Evolutionary conservation across 2,888 invertebrate genomes (phyloP).

Genomic region (Phymatocera aterrima): DNA sequence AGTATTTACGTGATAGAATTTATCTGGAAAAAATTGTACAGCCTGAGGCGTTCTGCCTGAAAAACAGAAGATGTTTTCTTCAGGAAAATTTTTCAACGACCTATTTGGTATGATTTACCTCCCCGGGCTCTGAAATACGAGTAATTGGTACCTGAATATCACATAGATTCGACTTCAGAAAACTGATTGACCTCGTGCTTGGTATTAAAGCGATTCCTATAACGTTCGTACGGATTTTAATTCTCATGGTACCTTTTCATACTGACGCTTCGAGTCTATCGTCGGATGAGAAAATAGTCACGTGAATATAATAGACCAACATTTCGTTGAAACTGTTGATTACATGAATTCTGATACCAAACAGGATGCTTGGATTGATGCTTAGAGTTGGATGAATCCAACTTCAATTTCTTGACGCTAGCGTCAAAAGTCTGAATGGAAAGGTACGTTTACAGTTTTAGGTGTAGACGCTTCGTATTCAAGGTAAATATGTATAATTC

Average conservation of each 20-base stretch:
- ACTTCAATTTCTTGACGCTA: too few species aligned
- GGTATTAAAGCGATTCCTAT: not conserved
- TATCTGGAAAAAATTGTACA: not conserved
- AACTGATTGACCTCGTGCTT: not conserved
- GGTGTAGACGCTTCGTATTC: not conserved
- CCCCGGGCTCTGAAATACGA: not conserved
- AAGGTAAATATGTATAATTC: slow-evolving; percentile 45
- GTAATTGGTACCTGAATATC: not conserved
- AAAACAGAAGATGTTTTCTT: slow-evolving; percentile 23
- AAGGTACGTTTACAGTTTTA: too few species aligned
- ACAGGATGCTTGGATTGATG: too few species aligned
- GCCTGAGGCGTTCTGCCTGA: not conserved
- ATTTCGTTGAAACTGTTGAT: too few species aligned
- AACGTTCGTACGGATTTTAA: not conserved
- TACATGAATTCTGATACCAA: too few species aligned
- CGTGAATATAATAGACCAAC: too few species aligned
- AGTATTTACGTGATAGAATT: not conserved
- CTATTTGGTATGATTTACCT: slow-evolving; percentile 2
- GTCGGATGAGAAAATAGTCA: too few species aligned
- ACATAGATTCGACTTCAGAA: not conserved
- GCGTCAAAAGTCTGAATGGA: too few species aligned
- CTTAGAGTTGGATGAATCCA: too few species aligned
- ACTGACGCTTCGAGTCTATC: too few species aligned
- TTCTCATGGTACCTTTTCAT: too few species aligned
- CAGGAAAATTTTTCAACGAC: slow-evolving; percentile 39